Conservation (phyloP, 1,140 invertebrate genomes). For the Cataglyphis hispanica region DNA sequence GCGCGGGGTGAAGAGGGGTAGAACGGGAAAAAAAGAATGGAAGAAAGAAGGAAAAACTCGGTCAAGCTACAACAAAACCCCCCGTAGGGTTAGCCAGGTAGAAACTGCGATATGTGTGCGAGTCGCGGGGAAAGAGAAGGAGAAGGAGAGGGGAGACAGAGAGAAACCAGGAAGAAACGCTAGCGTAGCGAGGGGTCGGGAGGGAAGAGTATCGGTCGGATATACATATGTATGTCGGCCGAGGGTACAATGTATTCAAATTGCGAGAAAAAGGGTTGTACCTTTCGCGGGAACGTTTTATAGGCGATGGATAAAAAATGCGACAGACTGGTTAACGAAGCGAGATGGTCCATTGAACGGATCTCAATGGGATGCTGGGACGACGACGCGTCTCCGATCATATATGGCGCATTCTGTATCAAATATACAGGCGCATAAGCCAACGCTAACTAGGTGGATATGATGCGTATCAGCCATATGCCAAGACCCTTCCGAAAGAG, state of each 20-base stretch:
- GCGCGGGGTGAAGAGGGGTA: slow-evolving; percentile 47
- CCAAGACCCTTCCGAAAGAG: slow-evolving; percentile 63
- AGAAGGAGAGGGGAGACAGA: slow-evolving; percentile 34
- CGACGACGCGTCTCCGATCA: slow-evolving; percentile 73
- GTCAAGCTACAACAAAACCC: slow-evolving; percentile 84
- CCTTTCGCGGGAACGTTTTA: slow-evolving; percentile 76
- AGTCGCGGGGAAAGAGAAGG: slow-evolving; percentile 46
- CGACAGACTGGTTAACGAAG: slow-evolving; percentile 87
- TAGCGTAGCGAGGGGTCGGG: slow-evolving; percentile 19
- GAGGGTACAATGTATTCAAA: slow-evolving; percentile 86
- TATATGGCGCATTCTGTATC: slow-evolving; percentile 60
- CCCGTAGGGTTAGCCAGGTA: slow-evolving; percentile 79
- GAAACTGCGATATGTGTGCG: slow-evolving; percentile 73
- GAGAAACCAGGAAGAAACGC: slow-evolving; percentile 40
- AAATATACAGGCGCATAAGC: slow-evolving; percentile 70
- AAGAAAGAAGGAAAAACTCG: slow-evolving; percentile 82
- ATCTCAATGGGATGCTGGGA: slow-evolving; percentile 85
- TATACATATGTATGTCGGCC: slow-evolving; percentile 86
- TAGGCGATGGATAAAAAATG: slow-evolving; percentile 82
- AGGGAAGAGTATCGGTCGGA: slow-evolving; percentile 83
- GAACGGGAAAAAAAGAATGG: slow-evolving; percentile 57
- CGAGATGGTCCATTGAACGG: slow-evolving; percentile 86
- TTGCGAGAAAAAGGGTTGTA: slow-evolving; percentile 85
- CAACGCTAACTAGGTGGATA: slow-evolving; percentile 83
- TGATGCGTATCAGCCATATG: slow-evolving; percentile 79